A percentile compares a stretch with the other conserved stretches of the same genome.
These are phyloP conservation scores for Hylaeus volcanicus DNA, from an alignment of 1,140 invertebrate species.

Conservation along the genomic window DNA sequence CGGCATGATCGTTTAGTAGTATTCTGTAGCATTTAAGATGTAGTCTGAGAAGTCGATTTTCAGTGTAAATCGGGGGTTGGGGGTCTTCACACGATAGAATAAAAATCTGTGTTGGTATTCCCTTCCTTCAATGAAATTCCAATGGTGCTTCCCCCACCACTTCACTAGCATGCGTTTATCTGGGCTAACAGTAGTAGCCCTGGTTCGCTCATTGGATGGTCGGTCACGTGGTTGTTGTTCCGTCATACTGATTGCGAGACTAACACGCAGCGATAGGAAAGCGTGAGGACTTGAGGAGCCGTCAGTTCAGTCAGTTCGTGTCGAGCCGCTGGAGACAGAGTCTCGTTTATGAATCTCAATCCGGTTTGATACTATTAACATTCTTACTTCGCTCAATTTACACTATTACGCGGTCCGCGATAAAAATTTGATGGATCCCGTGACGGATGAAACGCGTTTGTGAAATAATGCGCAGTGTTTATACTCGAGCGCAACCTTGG, in stretches of 20 bases:
- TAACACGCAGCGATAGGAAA: neutral
- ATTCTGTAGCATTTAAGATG: no score
- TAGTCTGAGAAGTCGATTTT: no score
- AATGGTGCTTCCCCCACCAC: neutral
- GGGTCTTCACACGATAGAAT: neutral
- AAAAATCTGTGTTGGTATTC: neutral
- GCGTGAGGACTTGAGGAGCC: neutral
- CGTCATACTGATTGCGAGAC: neutral
- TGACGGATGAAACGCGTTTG: no score
- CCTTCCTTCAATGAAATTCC: neutral
- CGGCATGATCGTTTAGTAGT: no score
- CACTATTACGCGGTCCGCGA: neutral
- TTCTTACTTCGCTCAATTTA: neutral
- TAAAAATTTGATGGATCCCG: neutral
- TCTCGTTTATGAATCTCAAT: slow-evolving; percentile 10
- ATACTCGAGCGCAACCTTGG: neutral
- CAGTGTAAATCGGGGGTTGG: no score
- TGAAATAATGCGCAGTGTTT: slow-evolving; percentile 2
- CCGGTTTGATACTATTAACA: neutral
- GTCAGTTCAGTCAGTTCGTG: slow-evolving; percentile 29
- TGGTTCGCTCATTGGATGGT: neutral
- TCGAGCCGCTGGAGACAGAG: neutral
- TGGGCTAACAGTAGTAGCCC: neutral
- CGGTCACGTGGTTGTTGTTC: slow-evolving; percentile 6
- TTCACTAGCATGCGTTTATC: neutral